Evolutionary conservation across 2,888 invertebrate genomes (phyloP), one percentile per base, ranked within the genome.

Genomic region (Andrena camellia): DNA sequence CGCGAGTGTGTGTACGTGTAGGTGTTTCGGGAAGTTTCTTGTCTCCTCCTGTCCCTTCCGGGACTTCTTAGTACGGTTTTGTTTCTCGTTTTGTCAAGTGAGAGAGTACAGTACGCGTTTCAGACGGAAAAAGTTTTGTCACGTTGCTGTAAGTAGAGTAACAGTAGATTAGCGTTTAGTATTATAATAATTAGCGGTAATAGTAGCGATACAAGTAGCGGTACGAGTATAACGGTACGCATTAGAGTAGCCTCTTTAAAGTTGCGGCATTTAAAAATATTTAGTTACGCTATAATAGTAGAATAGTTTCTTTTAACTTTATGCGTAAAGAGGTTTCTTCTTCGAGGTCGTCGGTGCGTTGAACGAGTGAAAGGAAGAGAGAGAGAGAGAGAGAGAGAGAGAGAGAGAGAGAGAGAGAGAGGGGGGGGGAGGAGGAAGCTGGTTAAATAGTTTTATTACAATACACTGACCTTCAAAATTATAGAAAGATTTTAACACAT

Each of bases 161-260:
- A 85, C 75, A 69, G 70, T 87, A 79, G 86, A 72, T 85, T 83
- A 88, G 85, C 88, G 72, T 87, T 83, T 80, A 87, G 67, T 85
- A 87, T 70, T 66, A 82, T 80, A 79, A 86, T 75, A 79, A 86
- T 75, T 88, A 85, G 81, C 83, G 76, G 67, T 87, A 88, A 81
- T 70, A 88, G 70, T 86, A 86, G 85, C 85, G 86, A 79, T 88
- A 88, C 81, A 74, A 89, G 75, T 89, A 89, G 84, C 88, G 84
- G 82, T 83, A 83, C 71, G 80, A 85, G 81, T 88, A 83, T 73
- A 89, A 85, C 87, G 78, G 83, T 83, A 87, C 87, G 85, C 86
- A 52, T 81, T 81, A 80, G 78, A 86, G 60, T 87, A 88, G 81
- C 81, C 35, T 54, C 50, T 77, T 72, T 67, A 84, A 78, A 60